These are phyloP conservation scores for Leptura quadrifasciata DNA, from an alignment of 2,888 invertebrate genomes.

Conservation along the genomic window DNA sequence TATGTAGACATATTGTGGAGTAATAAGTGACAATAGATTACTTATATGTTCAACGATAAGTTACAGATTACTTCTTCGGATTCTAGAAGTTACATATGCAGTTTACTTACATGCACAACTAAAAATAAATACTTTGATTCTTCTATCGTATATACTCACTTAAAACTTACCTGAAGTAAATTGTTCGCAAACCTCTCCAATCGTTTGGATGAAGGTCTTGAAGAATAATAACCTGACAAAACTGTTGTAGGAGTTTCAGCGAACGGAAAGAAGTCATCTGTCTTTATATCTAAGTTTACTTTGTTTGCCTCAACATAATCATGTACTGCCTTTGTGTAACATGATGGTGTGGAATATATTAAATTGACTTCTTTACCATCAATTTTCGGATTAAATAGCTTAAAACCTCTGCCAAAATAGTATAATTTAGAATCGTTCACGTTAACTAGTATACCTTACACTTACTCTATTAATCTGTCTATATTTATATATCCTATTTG, in stretches of 20 bases:
- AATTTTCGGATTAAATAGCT: slow-evolving; percentile 41
- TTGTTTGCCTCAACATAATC: slow-evolving; percentile 68
- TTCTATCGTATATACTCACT: no score
- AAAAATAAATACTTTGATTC: no score
- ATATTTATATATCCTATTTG: not conserved
- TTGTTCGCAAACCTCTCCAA: slow-evolving; percentile 75
- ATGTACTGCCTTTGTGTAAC: slow-evolving; percentile 84
- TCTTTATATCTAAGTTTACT: slow-evolving; percentile 68
- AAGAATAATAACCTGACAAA: slow-evolving; percentile 85
- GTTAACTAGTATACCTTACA: not conserved
- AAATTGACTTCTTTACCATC: slow-evolving; percentile 75
- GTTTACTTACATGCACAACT: no score
- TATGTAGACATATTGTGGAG: no score
- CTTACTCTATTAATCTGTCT: slow-evolving; percentile 29
- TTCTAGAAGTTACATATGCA: no score
- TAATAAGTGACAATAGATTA: no score
- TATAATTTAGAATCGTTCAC: not conserved
- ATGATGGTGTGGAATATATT: slow-evolving; percentile 88
- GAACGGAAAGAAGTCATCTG: slow-evolving; percentile 82
- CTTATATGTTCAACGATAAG: no score
- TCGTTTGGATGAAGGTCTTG: slow-evolving; percentile 77
- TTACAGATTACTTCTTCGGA: no score
- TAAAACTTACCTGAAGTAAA: slow-evolving; percentile 74
- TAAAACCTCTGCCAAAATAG: slow-evolving; percentile 49
- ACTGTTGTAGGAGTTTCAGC: slow-evolving; percentile 80